Evolutionary conservation across 2,113 vertebrate genomes (phyloP).

Genomic region (Hyperopisus bebe): DNA sequence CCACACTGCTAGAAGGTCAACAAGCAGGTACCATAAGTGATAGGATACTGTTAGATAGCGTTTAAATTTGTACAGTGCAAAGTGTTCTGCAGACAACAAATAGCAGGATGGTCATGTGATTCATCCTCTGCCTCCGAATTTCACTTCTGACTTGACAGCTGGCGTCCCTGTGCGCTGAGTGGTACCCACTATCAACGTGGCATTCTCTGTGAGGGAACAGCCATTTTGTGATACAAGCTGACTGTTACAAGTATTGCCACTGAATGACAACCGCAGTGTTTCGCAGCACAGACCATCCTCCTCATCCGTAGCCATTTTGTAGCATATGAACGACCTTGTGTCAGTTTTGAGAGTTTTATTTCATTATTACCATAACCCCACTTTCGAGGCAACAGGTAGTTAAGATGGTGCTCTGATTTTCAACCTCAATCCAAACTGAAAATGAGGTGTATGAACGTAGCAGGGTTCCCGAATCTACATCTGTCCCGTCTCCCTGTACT

Average conservation of each 20-base stretch:
- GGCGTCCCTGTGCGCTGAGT: background rate
- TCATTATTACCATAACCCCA: background rate
- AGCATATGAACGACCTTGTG: background rate
- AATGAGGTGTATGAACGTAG: background rate
- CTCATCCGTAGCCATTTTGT: background rate
- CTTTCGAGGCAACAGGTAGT: background rate
- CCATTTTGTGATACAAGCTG: background rate
- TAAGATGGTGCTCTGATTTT: background rate
- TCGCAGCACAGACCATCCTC: background rate
- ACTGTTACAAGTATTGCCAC: background rate
- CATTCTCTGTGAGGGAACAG: constrained; percentile 4
- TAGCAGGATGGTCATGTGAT: background rate
- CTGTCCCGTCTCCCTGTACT: background rate
- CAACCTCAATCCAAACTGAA: background rate
- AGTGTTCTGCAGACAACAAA: background rate
- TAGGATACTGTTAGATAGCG: background rate
- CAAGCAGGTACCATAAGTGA: background rate
- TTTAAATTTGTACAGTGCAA: background rate
- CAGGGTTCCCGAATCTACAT: background rate
- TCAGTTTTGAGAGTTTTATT: background rate
- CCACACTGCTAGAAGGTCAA: background rate
- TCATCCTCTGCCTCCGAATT: background rate
- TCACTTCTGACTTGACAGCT: constrained; percentile 1
- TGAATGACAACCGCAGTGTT: background rate
- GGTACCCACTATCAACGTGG: background rate